A percentile compares a stretch with the other conserved stretches of the same genome.
These are phyloP conservation scores for Melinaea menophilus DNA, from an alignment of 2,888 invertebrate genomes.

Conservation along the genomic window DNA sequence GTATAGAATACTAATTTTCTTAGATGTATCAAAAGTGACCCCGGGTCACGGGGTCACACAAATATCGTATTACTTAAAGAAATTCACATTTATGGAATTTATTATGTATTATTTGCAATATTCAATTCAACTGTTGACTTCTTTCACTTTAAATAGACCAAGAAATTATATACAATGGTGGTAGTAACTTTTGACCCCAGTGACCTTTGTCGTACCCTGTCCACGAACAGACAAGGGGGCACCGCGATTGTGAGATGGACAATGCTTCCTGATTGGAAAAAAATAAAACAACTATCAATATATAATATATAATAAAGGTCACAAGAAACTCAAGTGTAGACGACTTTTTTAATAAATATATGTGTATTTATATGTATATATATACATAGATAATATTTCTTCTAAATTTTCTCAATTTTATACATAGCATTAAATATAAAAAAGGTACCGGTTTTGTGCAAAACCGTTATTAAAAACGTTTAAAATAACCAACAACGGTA, in stretches of 20 bases:
- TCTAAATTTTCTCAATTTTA: no score
- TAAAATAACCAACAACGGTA: conserved; percentile 55
- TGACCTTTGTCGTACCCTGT: conserved; percentile 43
- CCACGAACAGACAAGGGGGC: conserved; percentile 59
- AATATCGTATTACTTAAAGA: conserved; percentile 57
- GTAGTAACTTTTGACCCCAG: conserved; percentile 43
- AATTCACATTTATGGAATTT: conserved; percentile 55
- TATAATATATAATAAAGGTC: conserved; percentile 25
- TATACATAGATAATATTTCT: no score
- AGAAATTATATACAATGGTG: conserved; percentile 31
- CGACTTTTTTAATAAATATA: conserved; percentile 9
- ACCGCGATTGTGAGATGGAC: conserved; percentile 55
- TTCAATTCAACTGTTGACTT: conserved; percentile 54
- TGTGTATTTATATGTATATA: no score
- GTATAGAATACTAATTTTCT: conserved; percentile 5
- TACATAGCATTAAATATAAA: neutral
- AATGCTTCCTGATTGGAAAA: conserved; percentile 63
- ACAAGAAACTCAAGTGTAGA: conserved; percentile 21
- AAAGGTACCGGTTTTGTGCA: conserved; percentile 5
- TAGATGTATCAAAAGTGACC: conserved; percentile 31
- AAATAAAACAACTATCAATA: conserved; percentile 48
- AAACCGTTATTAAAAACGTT: conserved; percentile 64
- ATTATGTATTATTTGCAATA: conserved; percentile 47
- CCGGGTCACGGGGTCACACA: conserved; percentile 69
- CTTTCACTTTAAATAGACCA: conserved; percentile 42